Conservation (phyloP, 1,140 invertebrate species). For the Heliconius congener region DNA sequence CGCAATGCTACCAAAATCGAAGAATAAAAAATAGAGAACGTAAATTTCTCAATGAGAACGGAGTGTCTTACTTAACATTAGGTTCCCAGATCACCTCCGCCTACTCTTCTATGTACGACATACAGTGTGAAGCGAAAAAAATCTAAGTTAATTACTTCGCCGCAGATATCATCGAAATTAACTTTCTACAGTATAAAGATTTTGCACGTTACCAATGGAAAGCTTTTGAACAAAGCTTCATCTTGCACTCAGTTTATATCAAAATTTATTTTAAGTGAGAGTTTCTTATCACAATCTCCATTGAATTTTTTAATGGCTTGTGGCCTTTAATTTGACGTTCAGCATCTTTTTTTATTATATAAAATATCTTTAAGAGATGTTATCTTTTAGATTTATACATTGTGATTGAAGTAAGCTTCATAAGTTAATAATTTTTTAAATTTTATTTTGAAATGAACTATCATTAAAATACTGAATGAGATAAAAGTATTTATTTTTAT, state of each 20-base stretch:
- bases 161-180: not conserved
- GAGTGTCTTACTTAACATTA: no score
- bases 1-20: no score
- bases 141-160: not conserved
- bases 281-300: slow-evolving; percentile 43
- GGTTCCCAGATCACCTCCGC: no score
- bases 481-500: no score
- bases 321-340: slow-evolving; percentile 28
- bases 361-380: slow-evolving; percentile 13
- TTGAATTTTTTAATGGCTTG: slow-evolving; percentile 28
- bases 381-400: slow-evolving; percentile 2
- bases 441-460: no score
- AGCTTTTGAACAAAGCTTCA: slow-evolving; percentile 34
- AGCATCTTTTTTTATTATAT: slow-evolving; percentile 10
- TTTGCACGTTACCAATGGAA: slow-evolving; percentile 33
- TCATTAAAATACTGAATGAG: no score
- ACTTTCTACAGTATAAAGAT: slow-evolving; percentile 57
- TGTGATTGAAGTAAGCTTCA: no score
- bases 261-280: slow-evolving; percentile 63
- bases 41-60: no score
- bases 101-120: no score
- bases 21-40: no score
- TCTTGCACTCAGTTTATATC: not conserved
- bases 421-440: no score
- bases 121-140: no score